Percentiles rank a stretch among this genome's conserved stretches.
These are phyloP conservation scores for Chitala chitala DNA, from an alignment of 2,113 vertebrate species.

Conservation along the genomic window DNA sequence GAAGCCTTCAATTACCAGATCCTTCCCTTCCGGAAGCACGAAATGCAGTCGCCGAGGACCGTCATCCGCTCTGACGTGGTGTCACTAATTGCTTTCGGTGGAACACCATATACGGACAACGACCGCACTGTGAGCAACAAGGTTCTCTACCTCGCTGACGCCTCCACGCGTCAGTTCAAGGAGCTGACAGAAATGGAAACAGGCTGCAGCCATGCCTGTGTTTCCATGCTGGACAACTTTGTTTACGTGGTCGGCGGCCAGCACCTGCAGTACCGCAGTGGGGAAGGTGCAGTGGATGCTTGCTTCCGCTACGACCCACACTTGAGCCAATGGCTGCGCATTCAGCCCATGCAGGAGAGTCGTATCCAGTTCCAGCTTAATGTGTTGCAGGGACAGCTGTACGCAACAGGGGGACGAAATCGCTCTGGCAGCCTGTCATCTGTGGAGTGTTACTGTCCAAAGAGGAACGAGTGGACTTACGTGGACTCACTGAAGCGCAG, in stretches of 20 bases:
- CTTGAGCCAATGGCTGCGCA: constrained; percentile 84
- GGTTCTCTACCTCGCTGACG: constrained; percentile 75
- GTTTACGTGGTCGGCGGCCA: constrained; percentile 91
- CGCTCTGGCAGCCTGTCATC: constrained; percentile 87
- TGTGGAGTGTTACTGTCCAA: constrained; percentile 86
- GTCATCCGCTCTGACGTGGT: constrained; percentile 74
- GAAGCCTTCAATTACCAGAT: constrained; percentile 98
- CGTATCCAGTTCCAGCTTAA: constrained; percentile 94
- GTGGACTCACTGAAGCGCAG: constrained; percentile 84
- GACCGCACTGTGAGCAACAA: constrained; percentile 84
- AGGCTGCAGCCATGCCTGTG: constrained; percentile 87
- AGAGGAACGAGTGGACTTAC: constrained; percentile 81
- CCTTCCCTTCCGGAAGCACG: constrained; percentile 90
- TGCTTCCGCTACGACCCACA: constrained; percentile 92
- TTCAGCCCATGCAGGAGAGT: constrained; percentile 87
- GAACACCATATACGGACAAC: constrained; percentile 91
- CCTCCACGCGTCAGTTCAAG: constrained; percentile 75
- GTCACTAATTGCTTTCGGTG: constrained; percentile 84
- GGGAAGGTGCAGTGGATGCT: constrained; percentile 82
- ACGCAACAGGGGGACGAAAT: constrained; percentile 89
- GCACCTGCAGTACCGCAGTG: constrained; percentile 91
- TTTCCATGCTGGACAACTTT: constrained; percentile 89
- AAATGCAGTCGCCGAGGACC: constrained; percentile 85
- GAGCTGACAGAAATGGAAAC: constrained; percentile 85
- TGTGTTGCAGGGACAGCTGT: constrained; percentile 72